These are phyloP conservation scores for Palythoa caribaeorum DNA, from an alignment of 92 coral and sea anemone genomes.

Conservation along the genomic window DNA sequence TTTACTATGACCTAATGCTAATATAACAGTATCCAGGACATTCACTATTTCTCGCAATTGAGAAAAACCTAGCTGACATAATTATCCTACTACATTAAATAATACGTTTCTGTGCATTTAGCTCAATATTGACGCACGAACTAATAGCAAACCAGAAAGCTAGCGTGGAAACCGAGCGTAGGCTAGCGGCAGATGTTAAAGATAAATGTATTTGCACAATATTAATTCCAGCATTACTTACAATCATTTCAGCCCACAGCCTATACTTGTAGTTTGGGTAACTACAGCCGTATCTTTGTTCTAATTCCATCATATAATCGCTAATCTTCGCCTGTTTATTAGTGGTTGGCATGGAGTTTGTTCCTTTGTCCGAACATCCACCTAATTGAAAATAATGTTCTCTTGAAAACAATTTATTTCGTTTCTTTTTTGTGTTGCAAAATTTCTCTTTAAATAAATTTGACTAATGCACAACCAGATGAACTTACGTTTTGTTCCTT, in stretches of 20 bases:
- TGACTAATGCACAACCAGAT: conserved; percentile 7
- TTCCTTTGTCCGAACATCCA: conserved; percentile 6
- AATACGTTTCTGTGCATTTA: conserved; percentile 1
- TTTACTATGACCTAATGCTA: conserved; percentile 2
- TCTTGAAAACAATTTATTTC: not conserved
- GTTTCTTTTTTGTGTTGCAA: not conserved
- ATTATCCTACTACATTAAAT: conserved; percentile 7
- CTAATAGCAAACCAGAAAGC: not conserved
- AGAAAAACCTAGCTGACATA: not conserved
- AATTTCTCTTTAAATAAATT: conserved; percentile 10
- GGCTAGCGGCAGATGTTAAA: not conserved
- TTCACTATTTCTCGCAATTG: not conserved
- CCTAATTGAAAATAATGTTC: not conserved
- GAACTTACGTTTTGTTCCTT: conserved; percentile 28
- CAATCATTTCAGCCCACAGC: conserved; percentile 57
- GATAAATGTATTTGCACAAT: not conserved
- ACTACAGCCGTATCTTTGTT: conserved; percentile 19
- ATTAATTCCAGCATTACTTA: conserved; percentile 19
- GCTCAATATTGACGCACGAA: conserved; percentile 5
- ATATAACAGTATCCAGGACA: not conserved
- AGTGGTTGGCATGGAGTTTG: not conserved
- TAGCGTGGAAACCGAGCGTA: not conserved
- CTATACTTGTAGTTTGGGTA: conserved; percentile 55
- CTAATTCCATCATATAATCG: conserved; percentile 14
- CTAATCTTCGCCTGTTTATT: conserved; percentile 14